Base-by-base conservation (phyloP, 2,888 invertebrate genomes). In the Acrocera orbiculus region DNA sequence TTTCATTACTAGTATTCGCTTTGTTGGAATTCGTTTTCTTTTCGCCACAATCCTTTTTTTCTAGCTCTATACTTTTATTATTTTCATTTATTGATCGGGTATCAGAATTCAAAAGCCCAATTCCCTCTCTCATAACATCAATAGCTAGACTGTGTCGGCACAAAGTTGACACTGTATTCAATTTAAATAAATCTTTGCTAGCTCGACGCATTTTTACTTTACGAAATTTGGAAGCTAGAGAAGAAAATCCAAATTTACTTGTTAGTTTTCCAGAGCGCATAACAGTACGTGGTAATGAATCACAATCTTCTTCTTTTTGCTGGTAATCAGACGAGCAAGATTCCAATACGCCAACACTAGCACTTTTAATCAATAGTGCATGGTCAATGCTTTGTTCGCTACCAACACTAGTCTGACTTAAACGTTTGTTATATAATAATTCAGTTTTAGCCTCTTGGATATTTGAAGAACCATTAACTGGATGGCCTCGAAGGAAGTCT, bases 61-160 rank as follows among this genome's bases (percentile, higher is more conserved):
- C n/a, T n/a, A n/a, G n/a, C n/a, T n/a, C n/a, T n/a, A n/a, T n/a
- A 24, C 31, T 16, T n/a, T 22, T 23, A 4, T 22, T 24, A 16
- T 26, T 26, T 13, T 32, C 32, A 17, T 26, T 26, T 25, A 14
- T 46, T 4, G 53, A 50, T 19, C 47, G 28, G 1, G 50, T 48
- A 27, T 51, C 14, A n/a, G n/a, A n/a, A n/a, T n/a, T n/a, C n/a
- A n/a, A n/a, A n/a, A n/a, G n/a, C n/a, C n/a, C n/a, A n/a, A n/a
- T n/a, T 5, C 32, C 16, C 10, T 24, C 29, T 2, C 24, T 33
- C 7, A 26, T 49, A 9, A 71, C 62, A 46, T 73, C 70, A 9
- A 81, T 77, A 4, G 80, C 58, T 4, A 82, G 57, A 47, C 79
- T 81, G 52, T 82, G 82, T 2, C 81, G 64, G 44, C 81, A 82